Evolutionary conservation across 2,113 vertebrate species (phyloP).

Genomic region (Forbesichthys papilliferus): DNA sequence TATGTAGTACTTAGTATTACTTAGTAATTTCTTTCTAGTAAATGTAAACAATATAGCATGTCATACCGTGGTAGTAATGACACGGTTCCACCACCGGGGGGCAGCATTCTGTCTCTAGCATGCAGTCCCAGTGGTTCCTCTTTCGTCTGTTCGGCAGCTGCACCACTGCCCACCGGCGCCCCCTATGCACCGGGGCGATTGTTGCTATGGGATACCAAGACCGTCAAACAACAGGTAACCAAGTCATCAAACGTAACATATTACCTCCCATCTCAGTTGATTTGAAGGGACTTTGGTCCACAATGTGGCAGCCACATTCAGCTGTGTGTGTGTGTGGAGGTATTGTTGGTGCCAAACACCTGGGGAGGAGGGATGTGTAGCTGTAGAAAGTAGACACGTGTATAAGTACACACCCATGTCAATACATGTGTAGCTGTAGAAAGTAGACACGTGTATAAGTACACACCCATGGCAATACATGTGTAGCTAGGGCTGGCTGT

Average conservation of each 20-base stretch:
- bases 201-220: constrained; percentile 97
- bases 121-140: constrained; percentile 94
- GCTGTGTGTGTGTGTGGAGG: neutral
- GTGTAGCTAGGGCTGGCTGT: too few relatives aligned
- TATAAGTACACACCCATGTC: too few relatives aligned
- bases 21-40: neutral
- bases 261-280: neutral
- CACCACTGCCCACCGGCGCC: constrained; percentile 60
- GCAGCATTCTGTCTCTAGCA: constrained; percentile 91
- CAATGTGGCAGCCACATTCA: neutral
- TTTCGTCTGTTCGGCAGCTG: constrained; percentile 93
- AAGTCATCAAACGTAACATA: neutral
- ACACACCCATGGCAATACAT: too few relatives aligned
- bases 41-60: neutral
- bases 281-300: neutral
- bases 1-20: too few relatives aligned
- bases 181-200: constrained; percentile 82
- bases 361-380: neutral
- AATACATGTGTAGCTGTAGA: neutral
- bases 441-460: too few relatives aligned
- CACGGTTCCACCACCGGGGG: neutral
- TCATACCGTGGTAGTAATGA: neutral
- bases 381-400: too few relatives aligned
- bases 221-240: constrained; percentile 93
- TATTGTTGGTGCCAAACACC: neutral